Evolutionary conservation across 1,140 invertebrate species (phyloP).

Genomic region (Drosophila setifemur): DNA sequence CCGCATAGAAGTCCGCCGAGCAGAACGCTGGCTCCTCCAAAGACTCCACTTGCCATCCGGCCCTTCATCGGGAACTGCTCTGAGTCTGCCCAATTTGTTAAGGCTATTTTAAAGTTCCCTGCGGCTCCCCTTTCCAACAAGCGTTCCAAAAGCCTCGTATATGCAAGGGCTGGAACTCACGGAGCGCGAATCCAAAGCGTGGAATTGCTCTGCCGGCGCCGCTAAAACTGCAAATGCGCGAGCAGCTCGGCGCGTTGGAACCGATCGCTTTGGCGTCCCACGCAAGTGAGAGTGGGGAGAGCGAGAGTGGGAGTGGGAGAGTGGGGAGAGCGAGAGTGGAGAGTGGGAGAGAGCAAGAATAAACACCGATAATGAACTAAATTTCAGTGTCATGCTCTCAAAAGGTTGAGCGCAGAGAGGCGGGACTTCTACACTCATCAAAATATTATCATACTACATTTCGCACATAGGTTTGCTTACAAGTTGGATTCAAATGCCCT

Average conservation of each 20-base stretch:
- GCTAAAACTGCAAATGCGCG: conserved; percentile 26
- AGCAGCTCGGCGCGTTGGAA: conserved; percentile 3
- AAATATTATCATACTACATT: too few relatives aligned
- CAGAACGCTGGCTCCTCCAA: conserved; percentile 6
- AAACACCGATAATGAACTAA: conserved; percentile 22
- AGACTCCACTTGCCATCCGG: background rate
- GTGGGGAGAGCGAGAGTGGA: conserved; percentile 3
- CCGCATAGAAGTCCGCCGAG: conserved; percentile 24
- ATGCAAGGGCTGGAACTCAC: background rate
- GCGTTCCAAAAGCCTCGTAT: conserved; percentile 6
- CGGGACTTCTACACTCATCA: background rate
- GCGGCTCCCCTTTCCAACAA: background rate
- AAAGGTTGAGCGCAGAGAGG: background rate
- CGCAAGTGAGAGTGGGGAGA: background rate
- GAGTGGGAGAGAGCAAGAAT: background rate
- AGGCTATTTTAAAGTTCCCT: conserved; percentile 21
- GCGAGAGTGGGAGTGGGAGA: background rate
- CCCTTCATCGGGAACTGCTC: conserved; percentile 9
- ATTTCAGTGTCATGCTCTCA: conserved; percentile 17
- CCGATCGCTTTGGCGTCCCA: conserved; percentile 2
- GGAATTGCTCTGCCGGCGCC: conserved; percentile 5
- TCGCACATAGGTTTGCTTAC: too few relatives aligned
- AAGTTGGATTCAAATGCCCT: too few relatives aligned
- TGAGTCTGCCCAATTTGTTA: conserved; percentile 7
- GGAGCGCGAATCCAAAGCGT: background rate